phyloP scores from a whole-genome alignment of 1,140 invertebrate genomes.

The Brachionus paranguensis region DNA sequence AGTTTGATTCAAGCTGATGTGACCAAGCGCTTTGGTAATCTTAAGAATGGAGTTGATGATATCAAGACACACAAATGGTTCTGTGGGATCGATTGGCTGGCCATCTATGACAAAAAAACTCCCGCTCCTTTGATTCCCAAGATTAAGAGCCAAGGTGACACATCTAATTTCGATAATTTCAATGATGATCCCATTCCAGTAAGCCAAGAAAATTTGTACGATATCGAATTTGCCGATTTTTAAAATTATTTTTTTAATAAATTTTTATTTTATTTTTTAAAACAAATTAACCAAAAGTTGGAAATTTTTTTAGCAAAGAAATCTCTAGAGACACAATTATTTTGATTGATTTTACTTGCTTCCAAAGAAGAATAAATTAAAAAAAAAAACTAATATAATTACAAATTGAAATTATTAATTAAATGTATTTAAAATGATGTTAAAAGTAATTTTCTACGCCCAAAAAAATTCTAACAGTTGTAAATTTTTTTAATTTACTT shows the following conservation, averaged over 20 bases:
- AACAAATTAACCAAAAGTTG: background rate
- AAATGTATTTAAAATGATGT: too few species aligned
- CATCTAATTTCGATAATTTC: slow-evolving; percentile 6
- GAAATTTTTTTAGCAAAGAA: too few species aligned
- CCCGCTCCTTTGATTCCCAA: slow-evolving; percentile 16
- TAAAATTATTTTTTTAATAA: slow-evolving; percentile 6
- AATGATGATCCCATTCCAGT: background rate
- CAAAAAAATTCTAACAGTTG: too few species aligned
- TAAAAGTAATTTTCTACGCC: too few species aligned
- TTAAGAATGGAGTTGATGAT: slow-evolving; percentile 32
- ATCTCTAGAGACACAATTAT: too few species aligned
- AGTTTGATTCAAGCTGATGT: slow-evolving; percentile 12
- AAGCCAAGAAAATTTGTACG: slow-evolving; percentile 14
- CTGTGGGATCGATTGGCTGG: slow-evolving; percentile 7
- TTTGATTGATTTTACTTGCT: too few species aligned
- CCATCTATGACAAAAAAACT: slow-evolving; percentile 18
- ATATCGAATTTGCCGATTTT: slow-evolving; percentile 36
- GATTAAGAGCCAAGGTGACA: slow-evolving; percentile 3
- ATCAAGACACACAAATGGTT: slow-evolving; percentile 39
- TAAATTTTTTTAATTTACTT: too few species aligned
- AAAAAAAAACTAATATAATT: too few species aligned
- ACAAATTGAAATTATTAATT: too few species aligned
- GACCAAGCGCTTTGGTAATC: slow-evolving; percentile 38
- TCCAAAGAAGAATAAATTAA: too few species aligned
- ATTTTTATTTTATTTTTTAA: background rate